These are phyloP conservation scores for Eriocheir sinensis DNA, from an alignment of 1,140 invertebrate species.

Conservation along the genomic window DNA sequence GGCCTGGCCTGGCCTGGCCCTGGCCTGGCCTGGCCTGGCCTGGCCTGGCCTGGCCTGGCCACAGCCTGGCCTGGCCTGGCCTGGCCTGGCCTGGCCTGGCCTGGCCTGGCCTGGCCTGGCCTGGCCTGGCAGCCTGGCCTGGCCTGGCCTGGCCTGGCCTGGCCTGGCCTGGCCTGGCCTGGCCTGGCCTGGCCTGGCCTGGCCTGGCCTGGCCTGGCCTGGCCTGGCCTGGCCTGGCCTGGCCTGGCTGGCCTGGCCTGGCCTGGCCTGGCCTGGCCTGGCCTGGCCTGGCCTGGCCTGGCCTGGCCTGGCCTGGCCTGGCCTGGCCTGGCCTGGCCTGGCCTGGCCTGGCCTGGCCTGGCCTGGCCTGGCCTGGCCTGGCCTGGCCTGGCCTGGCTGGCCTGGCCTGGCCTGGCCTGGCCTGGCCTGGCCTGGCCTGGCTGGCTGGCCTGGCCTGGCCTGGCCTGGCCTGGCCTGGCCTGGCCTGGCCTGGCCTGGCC, in stretches of 20 bases:
- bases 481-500: conserved; percentile 65
- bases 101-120: too few species aligned
- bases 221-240: conserved; percentile 54
- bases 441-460: conserved; percentile 77
- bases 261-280: conserved; percentile 50
- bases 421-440: conserved; percentile 71
- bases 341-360: conserved; percentile 50
- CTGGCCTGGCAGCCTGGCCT: conserved; percentile 72
- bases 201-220: too few species aligned
- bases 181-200: too few species aligned
- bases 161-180: too few species aligned
- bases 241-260: conserved; percentile 55
- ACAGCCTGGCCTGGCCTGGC: too few species aligned
- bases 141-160: conserved; percentile 70
- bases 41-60: too few species aligned
- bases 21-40: conserved; percentile 57
- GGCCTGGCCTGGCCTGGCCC: conserved; percentile 39
- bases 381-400: too few species aligned
- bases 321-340: conserved; percentile 52
- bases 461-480: conserved; percentile 68
- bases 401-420: conserved; percentile 69
- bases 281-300: conserved; percentile 62
- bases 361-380: conserved; percentile 79
- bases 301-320: conserved; percentile 47
- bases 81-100: conserved; percentile 79